phyloP scores from a whole-genome alignment of 2,113 vertebrate genomes.

The Equus przewalskii region DNA sequence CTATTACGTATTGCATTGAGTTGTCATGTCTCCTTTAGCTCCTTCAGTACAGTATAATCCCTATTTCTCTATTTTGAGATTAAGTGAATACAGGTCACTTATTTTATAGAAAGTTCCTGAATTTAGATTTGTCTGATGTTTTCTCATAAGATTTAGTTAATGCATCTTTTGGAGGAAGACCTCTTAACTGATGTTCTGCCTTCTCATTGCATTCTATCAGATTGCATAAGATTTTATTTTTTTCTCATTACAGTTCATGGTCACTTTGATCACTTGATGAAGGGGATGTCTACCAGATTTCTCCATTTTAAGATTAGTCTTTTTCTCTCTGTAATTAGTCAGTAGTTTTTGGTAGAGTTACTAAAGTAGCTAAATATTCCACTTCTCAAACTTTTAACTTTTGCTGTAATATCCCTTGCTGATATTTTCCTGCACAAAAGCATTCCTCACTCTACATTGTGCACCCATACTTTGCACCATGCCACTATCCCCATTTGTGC shows the following conservation, averaged over 20 bases:
- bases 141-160: background rate
- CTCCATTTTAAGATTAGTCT: background rate
- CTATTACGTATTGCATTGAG: background rate
- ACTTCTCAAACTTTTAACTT: background rate
- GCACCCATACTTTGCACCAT: background rate
- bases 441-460: background rate
- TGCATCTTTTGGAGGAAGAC: background rate
- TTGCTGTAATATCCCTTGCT: background rate
- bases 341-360: background rate
- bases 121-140: background rate
- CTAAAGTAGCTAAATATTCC: background rate
- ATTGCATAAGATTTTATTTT: background rate
- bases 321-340: background rate
- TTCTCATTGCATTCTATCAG: background rate
- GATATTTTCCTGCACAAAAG: background rate
- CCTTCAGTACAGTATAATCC: background rate
- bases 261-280: background rate
- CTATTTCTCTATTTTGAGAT: background rate
- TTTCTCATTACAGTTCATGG: background rate
- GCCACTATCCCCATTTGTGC: background rate
- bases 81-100: background rate
- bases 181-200: background rate
- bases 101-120: background rate
- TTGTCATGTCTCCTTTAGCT: background rate
- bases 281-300: background rate